These are phyloP conservation scores for Lagocephalus sceleratus DNA, from an alignment of 2,797 vertebrate genomes.

Conservation along the genomic window DNA sequence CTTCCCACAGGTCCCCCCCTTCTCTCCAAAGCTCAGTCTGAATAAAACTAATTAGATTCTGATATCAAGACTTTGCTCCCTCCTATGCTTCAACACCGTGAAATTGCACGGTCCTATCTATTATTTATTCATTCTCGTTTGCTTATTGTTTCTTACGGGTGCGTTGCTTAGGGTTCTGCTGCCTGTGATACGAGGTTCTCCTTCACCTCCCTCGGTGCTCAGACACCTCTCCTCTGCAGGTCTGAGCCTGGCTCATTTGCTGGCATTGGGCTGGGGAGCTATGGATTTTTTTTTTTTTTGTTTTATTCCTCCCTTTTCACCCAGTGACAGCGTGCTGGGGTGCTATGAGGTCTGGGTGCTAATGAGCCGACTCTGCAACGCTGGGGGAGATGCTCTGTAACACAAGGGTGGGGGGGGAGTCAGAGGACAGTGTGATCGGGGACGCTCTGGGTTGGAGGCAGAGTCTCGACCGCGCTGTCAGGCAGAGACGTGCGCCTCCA, in stretches of 20 bases:
- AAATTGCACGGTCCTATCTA: constrained; percentile 74
- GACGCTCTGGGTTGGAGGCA: constrained; percentile 52
- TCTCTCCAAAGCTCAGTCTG: constrained; percentile 71
- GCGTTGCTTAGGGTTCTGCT: constrained; percentile 62
- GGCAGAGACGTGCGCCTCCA: constrained; percentile 21
- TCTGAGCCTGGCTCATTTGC: constrained; percentile 73
- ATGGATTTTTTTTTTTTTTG: constrained; percentile 82
- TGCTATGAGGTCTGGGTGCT: constrained; percentile 97
- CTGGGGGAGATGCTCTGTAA: constrained; percentile 82
- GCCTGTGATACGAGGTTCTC: constrained; percentile 59
- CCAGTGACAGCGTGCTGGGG: constrained; percentile 91
- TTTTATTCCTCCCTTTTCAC: constrained; percentile 49
- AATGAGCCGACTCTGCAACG: constrained; percentile 99
- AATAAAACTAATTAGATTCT: constrained; percentile 79
- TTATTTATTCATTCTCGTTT: constrained; percentile 76
- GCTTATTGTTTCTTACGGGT: constrained; percentile 73
- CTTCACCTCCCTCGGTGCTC: constrained; percentile 47
- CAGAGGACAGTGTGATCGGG: constrained; percentile 51
- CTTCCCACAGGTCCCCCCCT: constrained; percentile 62
- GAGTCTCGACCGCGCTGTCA: constrained; percentile 35
- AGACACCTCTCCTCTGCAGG: constrained; percentile 75
- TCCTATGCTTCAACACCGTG: constrained; percentile 70
- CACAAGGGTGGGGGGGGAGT: constrained; percentile 76
- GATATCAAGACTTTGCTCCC: constrained; percentile 63
- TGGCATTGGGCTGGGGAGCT: constrained; percentile 83